phyloP scores from a whole-genome alignment of 2,888 invertebrate species.

The Cantharis flavilabris region DNA sequence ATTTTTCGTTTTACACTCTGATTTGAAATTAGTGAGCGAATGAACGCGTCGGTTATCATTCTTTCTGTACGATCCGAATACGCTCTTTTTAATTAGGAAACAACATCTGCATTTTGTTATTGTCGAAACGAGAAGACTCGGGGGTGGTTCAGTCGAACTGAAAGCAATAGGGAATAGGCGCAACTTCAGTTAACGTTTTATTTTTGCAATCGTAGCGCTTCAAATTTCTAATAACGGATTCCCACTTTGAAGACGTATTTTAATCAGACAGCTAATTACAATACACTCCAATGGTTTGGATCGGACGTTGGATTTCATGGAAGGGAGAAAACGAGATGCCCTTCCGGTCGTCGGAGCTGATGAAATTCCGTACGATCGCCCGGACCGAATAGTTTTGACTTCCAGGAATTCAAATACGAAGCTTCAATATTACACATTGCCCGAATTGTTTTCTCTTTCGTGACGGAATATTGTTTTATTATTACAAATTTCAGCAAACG shows the following conservation, averaged over 20 bases:
- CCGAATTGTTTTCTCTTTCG: constrained; percentile 45
- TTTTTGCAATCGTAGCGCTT: constrained; percentile 13
- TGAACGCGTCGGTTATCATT: constrained; percentile 34
- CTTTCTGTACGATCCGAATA: constrained; percentile 17
- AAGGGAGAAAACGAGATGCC: constrained; percentile 62
- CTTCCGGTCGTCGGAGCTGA: constrained; percentile 67
- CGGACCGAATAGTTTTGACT: constrained; percentile 56
- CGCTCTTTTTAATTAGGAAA: constrained; percentile 53
- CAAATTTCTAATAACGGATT: constrained; percentile 52
- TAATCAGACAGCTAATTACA: constrained; percentile 54
- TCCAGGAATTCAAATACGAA: constrained; percentile 54
- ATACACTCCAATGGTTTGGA: constrained; percentile 49
- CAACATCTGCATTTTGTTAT: constrained; percentile 53
- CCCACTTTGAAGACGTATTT: constrained; percentile 56
- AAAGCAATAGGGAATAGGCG: constrained; percentile 5
- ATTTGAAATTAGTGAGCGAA: constrained; percentile 41
- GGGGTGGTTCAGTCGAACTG: constrained; percentile 3
- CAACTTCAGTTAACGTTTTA: constrained; percentile 20
- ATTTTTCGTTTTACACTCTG: constrained; percentile 36
- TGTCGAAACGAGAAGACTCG: constrained; percentile 31
- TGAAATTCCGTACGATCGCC: constrained; percentile 56
- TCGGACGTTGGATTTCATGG: constrained; percentile 33
- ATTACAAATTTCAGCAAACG: constrained; percentile 11
- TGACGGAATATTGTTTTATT: constrained; percentile 13
- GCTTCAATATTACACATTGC: constrained; percentile 54